Base-by-base conservation (phyloP, 2,888 invertebrate genomes). In the Stegophylla sp. region DNA sequence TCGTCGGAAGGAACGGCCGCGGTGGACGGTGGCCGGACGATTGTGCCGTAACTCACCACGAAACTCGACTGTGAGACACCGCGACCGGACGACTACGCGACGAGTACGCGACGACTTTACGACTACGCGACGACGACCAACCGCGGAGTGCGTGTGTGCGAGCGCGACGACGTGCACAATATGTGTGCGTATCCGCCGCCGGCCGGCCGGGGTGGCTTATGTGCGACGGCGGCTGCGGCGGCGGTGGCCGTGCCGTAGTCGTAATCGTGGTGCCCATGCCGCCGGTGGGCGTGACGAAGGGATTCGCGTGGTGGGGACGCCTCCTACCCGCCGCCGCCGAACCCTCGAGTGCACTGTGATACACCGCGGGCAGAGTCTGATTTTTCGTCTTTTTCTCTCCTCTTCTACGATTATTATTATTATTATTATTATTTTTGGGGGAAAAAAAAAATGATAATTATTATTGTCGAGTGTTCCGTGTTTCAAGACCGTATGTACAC, bases 131-230 rank as follows among this genome's bases (percentile, higher is more conserved):
- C 10, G 13, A 12, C 23, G 75, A 41, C 41, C n/a, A 26, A 41
- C 41, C n/a, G n/a, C 13, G 66, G 20, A 17, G 66, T 67, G 53
- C 67, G 77, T 77, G 77, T 59, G 59, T 48, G 77, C 69, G 79
- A 69, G 69, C 69, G 61, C 79, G 69, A 76, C 79, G 79, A 79
- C 69, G 79, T 79, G 79, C 79, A 71, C 77, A 77, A 77, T 77
- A 77, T 77, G 77, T 69, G 69, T 53, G 45, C n/a, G 69, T 61
- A 69, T 79, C 77, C 67, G 59, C 51, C 79, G 77, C 48, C 69
- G 77, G 34, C 56, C 67, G 67, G 61, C 79, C 79, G 79, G 79
- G 79, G 79, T 79, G 79, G 79, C 79, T 79, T 79, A 51, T 69
- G 76, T 51, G 77, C 53, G 79, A 9, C 34, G 61, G 45, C 79